These are phyloP conservation scores for Cavia aperea DNA, from an alignment of 2,113 vertebrate species.

Conservation along the genomic window DNA sequence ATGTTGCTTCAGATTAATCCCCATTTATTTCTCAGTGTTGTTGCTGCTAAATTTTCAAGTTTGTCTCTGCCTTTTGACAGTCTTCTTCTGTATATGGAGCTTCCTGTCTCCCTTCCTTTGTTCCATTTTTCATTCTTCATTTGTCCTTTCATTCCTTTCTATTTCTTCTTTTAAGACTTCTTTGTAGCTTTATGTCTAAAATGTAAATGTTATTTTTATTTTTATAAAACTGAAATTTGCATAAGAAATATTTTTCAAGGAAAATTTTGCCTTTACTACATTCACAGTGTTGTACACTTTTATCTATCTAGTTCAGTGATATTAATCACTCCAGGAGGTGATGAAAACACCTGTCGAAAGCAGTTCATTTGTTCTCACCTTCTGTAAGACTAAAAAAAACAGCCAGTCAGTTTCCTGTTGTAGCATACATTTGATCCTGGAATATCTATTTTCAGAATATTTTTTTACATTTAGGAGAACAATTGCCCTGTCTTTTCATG, in stretches of 20 bases:
- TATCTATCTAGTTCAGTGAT: neutral
- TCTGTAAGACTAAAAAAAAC: neutral
- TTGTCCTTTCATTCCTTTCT: neutral
- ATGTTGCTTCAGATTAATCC: neutral
- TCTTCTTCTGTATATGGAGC: neutral
- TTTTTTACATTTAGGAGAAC: neutral
- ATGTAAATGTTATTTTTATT: neutral
- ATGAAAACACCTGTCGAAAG: neutral
- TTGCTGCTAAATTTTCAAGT: neutral
- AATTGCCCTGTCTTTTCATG: neutral
- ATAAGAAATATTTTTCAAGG: neutral
- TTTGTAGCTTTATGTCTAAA: neutral
- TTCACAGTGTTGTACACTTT: neutral
- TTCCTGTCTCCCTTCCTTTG: neutral
- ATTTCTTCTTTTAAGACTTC: neutral
- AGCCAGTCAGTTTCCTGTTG: neutral
- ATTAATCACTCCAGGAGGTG: neutral
- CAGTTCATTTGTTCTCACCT: neutral
- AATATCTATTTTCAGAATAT: neutral
- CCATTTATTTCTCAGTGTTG: neutral
- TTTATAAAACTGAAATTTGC: neutral
- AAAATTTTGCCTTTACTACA: neutral
- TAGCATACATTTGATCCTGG: neutral
- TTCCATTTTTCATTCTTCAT: too few species aligned
- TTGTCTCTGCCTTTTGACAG: neutral